Base-by-base conservation (phyloP, 2,113 vertebrate genomes). In the Tetrax tetrax region DNA sequence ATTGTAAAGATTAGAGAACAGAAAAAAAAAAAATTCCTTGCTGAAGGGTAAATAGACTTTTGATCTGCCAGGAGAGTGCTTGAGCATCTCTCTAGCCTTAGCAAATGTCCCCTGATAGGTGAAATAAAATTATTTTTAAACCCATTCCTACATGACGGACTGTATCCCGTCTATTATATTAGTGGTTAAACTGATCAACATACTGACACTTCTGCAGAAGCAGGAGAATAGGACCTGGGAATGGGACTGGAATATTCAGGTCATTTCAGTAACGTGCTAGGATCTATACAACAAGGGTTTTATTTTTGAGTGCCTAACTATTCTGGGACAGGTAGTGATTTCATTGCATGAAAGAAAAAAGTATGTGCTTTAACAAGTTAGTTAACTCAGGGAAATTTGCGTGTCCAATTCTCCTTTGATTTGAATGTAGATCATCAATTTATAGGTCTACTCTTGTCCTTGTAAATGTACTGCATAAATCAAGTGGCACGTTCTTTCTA, bases 11-110 rank as follows among this genome's bases (percentile, higher is more conserved):
- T 86, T 41, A 70, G 84, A 74, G 63, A 96, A 76, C 50, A 88
- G 84, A 80, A 87, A 92, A 88, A 94, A 94, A 92, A 51, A 85
- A 90, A 43, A 41, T 41, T 43, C 68, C 51, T 94, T 93, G 75
- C 90, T 92, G 93, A 96, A 91, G 79, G 90, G 75, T 92, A 95
- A 94, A 92, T 63, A 94, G 71, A 74, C 71, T 91, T 92, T 87
- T 96, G 78, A 72, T 96, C 85, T 93, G 57, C 74, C 66, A 89
- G 54, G 70, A 79, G 87, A 89, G 65, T 82, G 65, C 61, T 82
- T 68, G 69, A 89, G 66, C 57, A 76, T 74, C 57, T 87, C 91
- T 91, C 65, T 91, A 59, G 75, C 93, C 87, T 83, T 86, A 90
- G 90, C 84, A 97, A 95, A 90, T 83, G 66, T 94, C 82, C 90